A percentile compares a stretch with the other conserved stretches of the same genome.
Evolutionary conservation across 2,888 invertebrate genomes (phyloP).

Genomic region (Endotricha flammealis): DNA sequence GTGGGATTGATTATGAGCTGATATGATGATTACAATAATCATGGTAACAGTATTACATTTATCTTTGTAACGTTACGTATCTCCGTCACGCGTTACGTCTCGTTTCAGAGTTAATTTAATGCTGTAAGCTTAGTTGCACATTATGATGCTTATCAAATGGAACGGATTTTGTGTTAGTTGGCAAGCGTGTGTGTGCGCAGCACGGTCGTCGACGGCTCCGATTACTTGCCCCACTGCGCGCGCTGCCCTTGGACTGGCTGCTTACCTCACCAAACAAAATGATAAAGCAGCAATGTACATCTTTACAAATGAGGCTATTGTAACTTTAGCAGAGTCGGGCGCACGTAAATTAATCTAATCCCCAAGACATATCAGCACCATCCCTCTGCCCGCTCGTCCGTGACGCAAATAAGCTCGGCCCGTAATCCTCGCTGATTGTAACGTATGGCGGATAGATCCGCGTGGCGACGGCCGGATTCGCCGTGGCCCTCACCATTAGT

Average conservation of each 20-base stretch:
- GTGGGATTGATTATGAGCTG: too few relatives aligned
- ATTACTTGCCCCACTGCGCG: constrained; percentile 9
- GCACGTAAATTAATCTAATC: constrained; percentile 45
- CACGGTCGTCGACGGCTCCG: constrained; percentile 3
- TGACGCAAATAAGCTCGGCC: constrained; percentile 32
- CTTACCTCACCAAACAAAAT: constrained; percentile 22
- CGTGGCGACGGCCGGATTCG: constrained; percentile 40
- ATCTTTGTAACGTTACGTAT: constrained; percentile 1
- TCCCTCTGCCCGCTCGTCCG: constrained; percentile 32
- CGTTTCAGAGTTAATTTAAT: constrained; percentile 7
- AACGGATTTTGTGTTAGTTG: constrained; percentile 6
- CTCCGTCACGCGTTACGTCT: constrained; percentile 4
- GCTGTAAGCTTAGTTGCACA: constrained; percentile 1
- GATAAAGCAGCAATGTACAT: too few relatives aligned
- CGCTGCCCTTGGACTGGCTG: constrained; percentile 44
- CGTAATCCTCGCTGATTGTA: constrained; percentile 47
- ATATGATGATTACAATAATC: too few relatives aligned
- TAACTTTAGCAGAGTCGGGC: neutral
- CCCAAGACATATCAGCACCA: constrained; percentile 32
- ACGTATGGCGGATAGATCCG: constrained; percentile 38
- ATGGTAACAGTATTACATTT: neutral
- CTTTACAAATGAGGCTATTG: neutral
- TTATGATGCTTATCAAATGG: constrained; percentile 8
- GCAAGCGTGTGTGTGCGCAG: constrained; percentile 1
- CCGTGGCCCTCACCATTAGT: constrained; percentile 32